Evolutionary conservation across 2,888 invertebrate genomes (phyloP).

Genomic region (Acleris holmiana): DNA sequence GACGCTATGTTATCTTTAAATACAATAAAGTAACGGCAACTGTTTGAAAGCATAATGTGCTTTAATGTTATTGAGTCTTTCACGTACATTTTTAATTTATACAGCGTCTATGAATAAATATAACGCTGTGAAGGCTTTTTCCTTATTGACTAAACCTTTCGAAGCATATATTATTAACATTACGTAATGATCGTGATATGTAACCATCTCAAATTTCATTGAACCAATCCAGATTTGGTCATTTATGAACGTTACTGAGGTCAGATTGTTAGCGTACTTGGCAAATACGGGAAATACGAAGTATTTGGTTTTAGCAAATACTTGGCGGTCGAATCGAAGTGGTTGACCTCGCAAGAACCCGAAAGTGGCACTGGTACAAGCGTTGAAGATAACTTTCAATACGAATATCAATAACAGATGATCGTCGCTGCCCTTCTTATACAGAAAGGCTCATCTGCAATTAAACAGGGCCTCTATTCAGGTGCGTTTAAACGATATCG

Average conservation of each 20-base stretch:
- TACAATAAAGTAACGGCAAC: no score
- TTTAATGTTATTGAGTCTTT: not conserved
- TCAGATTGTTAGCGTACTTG: slow-evolving; percentile 13
- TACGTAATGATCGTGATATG: not conserved
- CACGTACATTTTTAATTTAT: not conserved
- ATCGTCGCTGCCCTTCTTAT: slow-evolving; percentile 38
- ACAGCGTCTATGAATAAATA: not conserved
- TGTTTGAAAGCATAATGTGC: no score
- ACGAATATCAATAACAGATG: slow-evolving; percentile 69
- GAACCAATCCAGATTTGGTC: slow-evolving; percentile 16
- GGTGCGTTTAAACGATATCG: no score
- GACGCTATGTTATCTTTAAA: no score
- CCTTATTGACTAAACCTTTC: slow-evolving; percentile 11
- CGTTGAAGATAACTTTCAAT: slow-evolving; percentile 74
- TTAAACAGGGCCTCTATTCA: no score
- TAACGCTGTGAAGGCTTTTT: slow-evolving; percentile 21
- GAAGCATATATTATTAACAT: no score
- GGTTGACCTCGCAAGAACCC: slow-evolving; percentile 61
- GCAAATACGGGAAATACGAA: slow-evolving; percentile 33
- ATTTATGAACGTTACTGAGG: slow-evolving; percentile 23
- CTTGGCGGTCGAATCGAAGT: slow-evolving; percentile 45
- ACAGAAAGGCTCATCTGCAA: no score
- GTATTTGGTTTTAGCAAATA: slow-evolving; percentile 38
- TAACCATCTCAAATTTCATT: slow-evolving; percentile 6
- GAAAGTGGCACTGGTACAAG: slow-evolving; percentile 49